Base-by-base conservation (phyloP, 2,113 vertebrate species). In the Todiramphus chloris region DNA sequence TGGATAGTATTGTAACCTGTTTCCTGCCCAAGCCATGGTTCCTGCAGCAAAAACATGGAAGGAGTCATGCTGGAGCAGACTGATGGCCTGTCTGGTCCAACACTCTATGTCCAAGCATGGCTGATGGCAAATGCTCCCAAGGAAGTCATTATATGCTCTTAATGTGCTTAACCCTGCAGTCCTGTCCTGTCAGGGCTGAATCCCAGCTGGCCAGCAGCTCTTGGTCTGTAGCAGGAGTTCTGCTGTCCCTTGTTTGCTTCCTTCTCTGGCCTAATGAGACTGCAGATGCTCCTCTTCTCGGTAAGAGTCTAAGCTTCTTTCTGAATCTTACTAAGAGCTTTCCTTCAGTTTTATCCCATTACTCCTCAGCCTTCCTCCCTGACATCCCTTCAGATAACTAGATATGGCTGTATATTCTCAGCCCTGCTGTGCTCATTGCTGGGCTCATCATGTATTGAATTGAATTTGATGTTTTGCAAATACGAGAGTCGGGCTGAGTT, bases 221-320 rank as follows among this genome's bases (percentile, higher is more conserved):
- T 30, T 24, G 51, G 35, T 37, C 77, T 39, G 23, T 9, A 73
- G 60, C 82, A 86, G 51, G 11, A 85, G 56, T 9, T 33, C 63
- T 50, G 41, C 66, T 51, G 30, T 27, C 51, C 25, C 30, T 50
- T 35, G 6, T 33, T 62, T n/a, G 24, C 72, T 35, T 63, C 73
- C 25, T 60, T 8, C 21, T 31, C 9, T 1, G n/a, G 11, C 7
- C 59, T 62, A 7, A 28, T 0, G 1, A 6, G 56, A 12, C 41
- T 88, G 63, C 79, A 84, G 83, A 23, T 51, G 64, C 46, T 76
- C 21, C 56, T 68, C 43, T 89, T 78, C 33, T 72, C 63, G 12
- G 0, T 10, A n/a, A 89, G 33, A 25, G 50, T n/a, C 60, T 55
- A 8, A 92, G 59, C 53, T 53, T 43, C 59, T 78, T 75, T 85